A percentile compares a stretch with the other conserved stretches of the same genome.
These are phyloP conservation scores for Eriosoma lanigerum DNA, from an alignment of 1,140 invertebrate species.

Conservation along the genomic window DNA sequence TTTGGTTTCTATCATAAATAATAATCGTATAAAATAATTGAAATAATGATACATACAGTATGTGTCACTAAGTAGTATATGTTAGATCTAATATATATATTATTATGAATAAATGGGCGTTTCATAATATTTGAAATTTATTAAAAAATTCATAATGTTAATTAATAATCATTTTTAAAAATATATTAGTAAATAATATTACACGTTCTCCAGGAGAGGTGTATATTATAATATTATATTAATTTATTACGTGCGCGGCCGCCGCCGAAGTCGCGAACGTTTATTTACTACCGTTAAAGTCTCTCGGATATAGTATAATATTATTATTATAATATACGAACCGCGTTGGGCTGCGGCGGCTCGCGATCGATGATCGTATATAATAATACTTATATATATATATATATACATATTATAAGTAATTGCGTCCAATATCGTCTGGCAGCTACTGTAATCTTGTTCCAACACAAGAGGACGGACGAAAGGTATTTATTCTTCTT, in stretches of 20 bases:
- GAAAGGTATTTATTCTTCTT: constrained; percentile 30
- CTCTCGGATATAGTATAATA: not conserved
- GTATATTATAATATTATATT: not conserved
- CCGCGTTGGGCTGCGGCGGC: not conserved
- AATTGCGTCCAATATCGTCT: constrained; percentile 41
- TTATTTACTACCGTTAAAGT: constrained; percentile 38
- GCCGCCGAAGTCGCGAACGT: not conserved
- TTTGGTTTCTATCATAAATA: too few relatives aligned
- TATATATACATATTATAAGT: not conserved
- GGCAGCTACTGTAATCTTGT: constrained; percentile 46
- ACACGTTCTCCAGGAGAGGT: too few relatives aligned
- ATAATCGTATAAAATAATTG: too few relatives aligned
- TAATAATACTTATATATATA: not conserved
- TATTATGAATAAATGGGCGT: too few relatives aligned
- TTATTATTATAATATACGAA: not conserved
- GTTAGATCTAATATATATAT: too few relatives aligned
- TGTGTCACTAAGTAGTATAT: too few relatives aligned
- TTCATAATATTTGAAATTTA: too few relatives aligned
- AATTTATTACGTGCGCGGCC: not conserved
- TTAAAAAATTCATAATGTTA: too few relatives aligned
- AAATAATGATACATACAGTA: too few relatives aligned
- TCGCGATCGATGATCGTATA: not conserved
- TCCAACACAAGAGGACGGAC: constrained; percentile 23
- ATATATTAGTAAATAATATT: too few relatives aligned
- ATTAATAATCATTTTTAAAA: too few relatives aligned